phyloP scores from a whole-genome alignment of 2,888 invertebrate species.

The Eupsilia transversa region DNA sequence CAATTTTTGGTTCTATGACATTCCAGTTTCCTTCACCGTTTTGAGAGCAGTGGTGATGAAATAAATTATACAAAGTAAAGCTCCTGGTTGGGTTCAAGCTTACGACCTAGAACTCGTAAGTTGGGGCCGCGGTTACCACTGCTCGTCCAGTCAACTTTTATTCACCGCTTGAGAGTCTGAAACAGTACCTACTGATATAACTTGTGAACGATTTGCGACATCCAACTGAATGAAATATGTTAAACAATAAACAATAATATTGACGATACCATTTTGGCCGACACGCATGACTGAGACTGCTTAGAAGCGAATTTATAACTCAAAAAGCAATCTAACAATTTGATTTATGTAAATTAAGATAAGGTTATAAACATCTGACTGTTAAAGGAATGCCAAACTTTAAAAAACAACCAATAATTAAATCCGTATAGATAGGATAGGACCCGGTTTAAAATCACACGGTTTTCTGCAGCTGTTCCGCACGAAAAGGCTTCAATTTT shows the following conservation, averaged over 20 bases:
- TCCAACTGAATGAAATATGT: not conserved
- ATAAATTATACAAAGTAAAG: no score
- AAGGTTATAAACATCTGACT: not conserved
- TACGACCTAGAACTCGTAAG: no score
- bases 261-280: not conserved
- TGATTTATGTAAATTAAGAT: not conserved
- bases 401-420: not conserved
- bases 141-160: no score
- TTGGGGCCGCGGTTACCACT: no score
- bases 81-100: no score
- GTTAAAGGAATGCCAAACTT: not conserved
- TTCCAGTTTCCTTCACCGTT: no score
- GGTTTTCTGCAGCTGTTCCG: not conserved
- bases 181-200: not conserved
- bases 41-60: no score
- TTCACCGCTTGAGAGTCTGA: not conserved
- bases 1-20: no score
- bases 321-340: not conserved
- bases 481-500: not conserved
- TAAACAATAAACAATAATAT: not conserved
- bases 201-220: not conserved
- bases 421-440: not conserved
- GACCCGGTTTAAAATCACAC: not conserved
- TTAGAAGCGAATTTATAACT: not conserved
- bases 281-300: constrained; percentile 4